Conservation (phyloP, 1,140 invertebrate species). For the Semibalanus balanoides region DNA sequence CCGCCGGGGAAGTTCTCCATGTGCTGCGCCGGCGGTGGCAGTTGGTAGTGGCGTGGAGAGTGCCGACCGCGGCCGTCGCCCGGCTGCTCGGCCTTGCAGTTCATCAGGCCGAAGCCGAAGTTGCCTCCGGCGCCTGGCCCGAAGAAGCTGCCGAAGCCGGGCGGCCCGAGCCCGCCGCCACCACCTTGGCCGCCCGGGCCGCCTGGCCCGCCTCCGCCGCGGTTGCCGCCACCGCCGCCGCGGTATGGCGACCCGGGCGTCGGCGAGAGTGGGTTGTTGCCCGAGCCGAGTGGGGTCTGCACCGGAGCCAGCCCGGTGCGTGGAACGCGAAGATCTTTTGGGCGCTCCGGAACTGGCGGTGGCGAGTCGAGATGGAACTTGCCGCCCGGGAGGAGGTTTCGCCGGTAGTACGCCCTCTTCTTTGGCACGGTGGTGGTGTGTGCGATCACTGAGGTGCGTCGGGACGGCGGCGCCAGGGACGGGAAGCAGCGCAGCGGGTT, state of each 20-base stretch:
- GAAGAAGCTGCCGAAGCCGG: not conserved
- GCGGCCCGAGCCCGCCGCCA: not conserved
- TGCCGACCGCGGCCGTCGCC: not conserved
- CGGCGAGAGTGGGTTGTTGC: not conserved
- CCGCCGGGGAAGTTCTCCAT: not conserved
- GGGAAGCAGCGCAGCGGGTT: not conserved
- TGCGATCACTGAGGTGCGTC: not conserved
- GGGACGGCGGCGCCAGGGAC: not conserved
- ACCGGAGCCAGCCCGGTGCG: not conserved
- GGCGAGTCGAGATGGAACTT: not conserved
- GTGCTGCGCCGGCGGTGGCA: too few relatives aligned
- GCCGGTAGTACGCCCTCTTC: not conserved
- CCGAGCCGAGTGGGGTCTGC: not conserved
- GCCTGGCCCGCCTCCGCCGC: too few relatives aligned
- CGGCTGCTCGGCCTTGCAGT: not conserved
- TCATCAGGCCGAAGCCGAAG: not conserved
- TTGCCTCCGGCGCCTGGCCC: too few relatives aligned
- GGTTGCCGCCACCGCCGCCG: too few relatives aligned
- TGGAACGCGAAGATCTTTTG: not conserved
- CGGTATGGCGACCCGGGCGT: not conserved
- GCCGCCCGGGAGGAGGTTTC: not conserved
- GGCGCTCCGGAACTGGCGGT: too few relatives aligned
- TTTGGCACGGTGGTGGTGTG: not conserved
- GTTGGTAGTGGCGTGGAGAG: not conserved
- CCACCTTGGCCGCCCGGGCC: not conserved